phyloP scores from a whole-genome alignment of 2,888 invertebrate genomes.

The Rapana venosa region DNA sequence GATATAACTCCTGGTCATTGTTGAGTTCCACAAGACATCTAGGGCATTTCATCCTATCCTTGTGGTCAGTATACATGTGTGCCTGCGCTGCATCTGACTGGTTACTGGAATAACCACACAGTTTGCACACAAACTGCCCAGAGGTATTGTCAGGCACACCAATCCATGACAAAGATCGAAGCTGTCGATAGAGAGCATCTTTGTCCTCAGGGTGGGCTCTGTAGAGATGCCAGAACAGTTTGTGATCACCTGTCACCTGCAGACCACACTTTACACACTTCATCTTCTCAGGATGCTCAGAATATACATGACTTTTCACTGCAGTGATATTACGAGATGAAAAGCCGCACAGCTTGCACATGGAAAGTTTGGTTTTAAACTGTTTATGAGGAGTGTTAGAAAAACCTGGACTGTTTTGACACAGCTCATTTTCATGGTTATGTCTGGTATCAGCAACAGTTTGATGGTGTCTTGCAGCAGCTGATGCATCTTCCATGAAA shows the following conservation, averaged over 20 bases:
- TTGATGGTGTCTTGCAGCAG: background rate
- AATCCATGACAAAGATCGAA: background rate
- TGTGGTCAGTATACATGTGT: slow-evolving; percentile 8
- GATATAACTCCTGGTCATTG: background rate
- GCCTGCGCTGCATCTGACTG: background rate
- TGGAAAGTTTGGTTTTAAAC: background rate
- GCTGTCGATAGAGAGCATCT: background rate
- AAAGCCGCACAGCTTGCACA: background rate
- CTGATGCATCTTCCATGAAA: background rate
- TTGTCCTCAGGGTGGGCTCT: background rate
- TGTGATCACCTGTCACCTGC: background rate
- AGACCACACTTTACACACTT: background rate
- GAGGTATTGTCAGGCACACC: background rate
- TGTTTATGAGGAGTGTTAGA: background rate
- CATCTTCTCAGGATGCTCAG: background rate
- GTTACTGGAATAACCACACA: background rate
- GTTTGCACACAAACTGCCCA: background rate
- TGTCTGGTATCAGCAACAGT: background rate
- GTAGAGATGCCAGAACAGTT: background rate
- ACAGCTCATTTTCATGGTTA: background rate
- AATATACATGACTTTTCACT: background rate
- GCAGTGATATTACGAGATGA: background rate
- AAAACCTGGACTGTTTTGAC: background rate
- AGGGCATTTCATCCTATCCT: slow-evolving; percentile 9
- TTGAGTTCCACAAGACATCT: background rate